Evolutionary conservation across 2,113 vertebrate genomes (phyloP).

Genomic region (Fulmarus glacialis): DNA sequence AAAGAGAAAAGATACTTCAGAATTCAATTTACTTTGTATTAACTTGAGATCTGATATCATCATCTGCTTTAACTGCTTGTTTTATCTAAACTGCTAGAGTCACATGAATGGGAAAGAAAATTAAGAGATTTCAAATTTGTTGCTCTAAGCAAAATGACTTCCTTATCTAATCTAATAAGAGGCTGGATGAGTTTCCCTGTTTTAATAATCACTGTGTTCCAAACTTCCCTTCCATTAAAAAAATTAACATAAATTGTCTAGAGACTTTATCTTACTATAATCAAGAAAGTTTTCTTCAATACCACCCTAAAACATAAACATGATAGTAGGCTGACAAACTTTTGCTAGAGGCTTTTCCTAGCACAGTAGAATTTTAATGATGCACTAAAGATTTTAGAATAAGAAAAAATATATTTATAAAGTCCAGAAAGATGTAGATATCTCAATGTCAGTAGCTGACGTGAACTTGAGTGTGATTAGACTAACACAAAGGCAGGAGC

Average conservation of each 20-base stretch:
- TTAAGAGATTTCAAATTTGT: slow-evolving; percentile 82
- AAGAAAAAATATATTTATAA: background rate
- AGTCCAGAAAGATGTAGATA: background rate
- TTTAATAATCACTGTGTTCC: slow-evolving; percentile 78
- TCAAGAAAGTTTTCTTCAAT: slow-evolving; percentile 64
- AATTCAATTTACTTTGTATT: slow-evolving; percentile 81
- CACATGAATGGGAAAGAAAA: slow-evolving; percentile 75
- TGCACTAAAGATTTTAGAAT: background rate
- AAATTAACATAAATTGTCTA: slow-evolving; percentile 77
- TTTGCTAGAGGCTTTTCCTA: background rate
- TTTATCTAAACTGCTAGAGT: slow-evolving; percentile 79
- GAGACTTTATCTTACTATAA: slow-evolving; percentile 67
- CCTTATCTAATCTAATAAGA: slow-evolving; percentile 81
- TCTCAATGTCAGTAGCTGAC: background rate
- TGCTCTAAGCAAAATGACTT: slow-evolving; percentile 81
- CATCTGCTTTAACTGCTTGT: slow-evolving; percentile 72
- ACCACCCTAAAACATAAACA: slow-evolving; percentile 44
- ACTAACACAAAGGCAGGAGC: background rate
- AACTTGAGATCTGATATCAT: slow-evolving; percentile 76
- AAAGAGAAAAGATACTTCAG: slow-evolving; percentile 67
- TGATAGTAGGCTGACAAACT: background rate
- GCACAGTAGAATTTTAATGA: background rate
- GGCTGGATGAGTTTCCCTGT: slow-evolving; percentile 74
- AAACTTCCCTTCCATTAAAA: slow-evolving; percentile 75
- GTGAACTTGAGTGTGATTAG: background rate